A percentile compares a stretch with the other conserved stretches of the same genome.
Evolutionary conservation across 2,113 vertebrate species (phyloP).

Genomic region (Ahaetulla prasina): DNA sequence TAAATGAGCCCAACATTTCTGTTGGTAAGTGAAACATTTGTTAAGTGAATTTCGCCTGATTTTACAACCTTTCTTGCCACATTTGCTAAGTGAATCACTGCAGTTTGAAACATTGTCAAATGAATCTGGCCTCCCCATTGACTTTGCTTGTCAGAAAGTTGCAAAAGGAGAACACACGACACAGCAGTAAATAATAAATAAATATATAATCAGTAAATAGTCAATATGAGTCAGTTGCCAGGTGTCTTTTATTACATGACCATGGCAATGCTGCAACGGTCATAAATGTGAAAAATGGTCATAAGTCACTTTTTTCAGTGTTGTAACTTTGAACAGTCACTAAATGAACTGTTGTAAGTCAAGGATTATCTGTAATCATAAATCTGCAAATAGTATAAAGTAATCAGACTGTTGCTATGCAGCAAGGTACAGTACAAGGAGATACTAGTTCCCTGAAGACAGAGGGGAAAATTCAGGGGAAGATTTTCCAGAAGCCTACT

Average conservation of each 20-base stretch:
- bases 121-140: neutral
- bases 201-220: no score
- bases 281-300: neutral
- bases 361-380: neutral
- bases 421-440: neutral
- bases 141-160: neutral
- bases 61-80: neutral
- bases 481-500: neutral
- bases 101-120: neutral
- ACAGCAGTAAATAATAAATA: no score
- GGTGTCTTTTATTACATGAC: neutral
- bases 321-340: neutral
- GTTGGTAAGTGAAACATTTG: neutral
- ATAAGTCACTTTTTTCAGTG: neutral
- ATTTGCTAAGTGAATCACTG: neutral
- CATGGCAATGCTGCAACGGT: neutral
- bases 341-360: neutral
- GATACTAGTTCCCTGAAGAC: neutral
- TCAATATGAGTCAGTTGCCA: neutral
- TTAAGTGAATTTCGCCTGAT: neutral
- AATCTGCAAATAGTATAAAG: neutral
- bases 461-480: neutral
- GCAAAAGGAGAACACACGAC: neutral
- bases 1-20: neutral
- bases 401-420: neutral